These are phyloP conservation scores for Iguana delicatissima DNA, from an alignment of 2,797 vertebrate species.

Conservation along the genomic window DNA sequence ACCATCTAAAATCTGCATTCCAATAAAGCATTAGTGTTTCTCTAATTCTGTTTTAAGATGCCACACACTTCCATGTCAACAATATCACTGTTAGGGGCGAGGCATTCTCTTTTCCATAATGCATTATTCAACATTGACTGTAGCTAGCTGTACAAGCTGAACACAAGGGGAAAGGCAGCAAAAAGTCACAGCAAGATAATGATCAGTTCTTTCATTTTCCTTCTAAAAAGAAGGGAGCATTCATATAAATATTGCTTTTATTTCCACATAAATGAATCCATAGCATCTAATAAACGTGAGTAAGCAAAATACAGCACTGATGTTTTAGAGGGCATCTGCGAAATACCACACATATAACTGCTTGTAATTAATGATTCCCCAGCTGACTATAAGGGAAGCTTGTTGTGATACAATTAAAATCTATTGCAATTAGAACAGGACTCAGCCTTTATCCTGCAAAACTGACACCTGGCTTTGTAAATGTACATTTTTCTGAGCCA, in stretches of 20 bases:
- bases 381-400: background rate
- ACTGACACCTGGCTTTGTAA: background rate
- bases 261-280: constrained; percentile 19
- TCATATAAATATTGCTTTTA: constrained; percentile 34
- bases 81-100: rapidly evolving
- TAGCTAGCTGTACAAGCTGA: constrained; percentile 3
- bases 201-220: background rate
- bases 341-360: background rate
- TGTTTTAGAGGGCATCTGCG: constrained; percentile 47
- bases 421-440: background rate
- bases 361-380: background rate
- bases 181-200: constrained; percentile 21
- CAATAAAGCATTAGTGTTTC: rapidly evolving
- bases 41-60: background rate
- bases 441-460: background rate
- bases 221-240: constrained; percentile 18
- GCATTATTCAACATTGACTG: background rate
- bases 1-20: background rate
- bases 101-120: background rate
- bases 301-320: background rate
- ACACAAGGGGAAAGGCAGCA: background rate
- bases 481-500: background rate
- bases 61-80: background rate
- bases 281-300: background rate
- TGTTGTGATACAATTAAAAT: constrained; percentile 21